Evolutionary conservation across 1,140 invertebrate species (phyloP), one percentile per base, ranked within the genome.

Genomic region (Temnothorax longispinosus): DNA sequence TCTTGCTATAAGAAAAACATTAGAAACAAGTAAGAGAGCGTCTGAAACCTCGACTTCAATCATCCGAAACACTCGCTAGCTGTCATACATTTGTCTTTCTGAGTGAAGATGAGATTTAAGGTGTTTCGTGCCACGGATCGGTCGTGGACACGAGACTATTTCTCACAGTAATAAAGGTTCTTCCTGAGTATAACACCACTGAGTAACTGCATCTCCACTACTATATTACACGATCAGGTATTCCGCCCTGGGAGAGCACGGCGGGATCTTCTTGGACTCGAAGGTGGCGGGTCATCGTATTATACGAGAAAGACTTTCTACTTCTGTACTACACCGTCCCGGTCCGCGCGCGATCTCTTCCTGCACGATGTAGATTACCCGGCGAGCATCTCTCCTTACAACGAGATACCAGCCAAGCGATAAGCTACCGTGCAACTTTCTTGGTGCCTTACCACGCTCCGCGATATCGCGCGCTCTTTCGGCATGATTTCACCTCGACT

Each of bases 291-390:
- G 89, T 91, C 90, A 90, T 91, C 90, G 87, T 75, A 91, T 58
- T 56, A 75, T 69, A 69, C 72, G 89, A 89, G 89, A 91, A 88
- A 91, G 85, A 91, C 90, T 91, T 91, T 91, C 89, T 88, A 91
- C 90, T 91, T 91, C 76, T 89, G 78, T 85, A 58, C 62, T 91
- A 91, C 90, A 87, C 78, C 71, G 75, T 21, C 35, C 44, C 32
- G 44, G 56, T 38, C 44, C 47, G n/a, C 21, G 56, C 69, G 52
- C 75, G 80, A 87, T 85, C 80, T 85, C 89, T 90, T 91, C 87
- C 84, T 85, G 87, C 56, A 89, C 64, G 87, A 91, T 91, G 87
- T 91, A 91, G 89, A 91, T 91, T 91, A 81, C 65, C 50, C 60
- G 60, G 11, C 32, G 58, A 74, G 69, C 71, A 75, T 71, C 77